Percentiles rank a stretch among this genome's conserved stretches.
Evolutionary conservation across 1,140 invertebrate species (phyloP).

Genomic region (Episyrphus balteatus): DNA sequence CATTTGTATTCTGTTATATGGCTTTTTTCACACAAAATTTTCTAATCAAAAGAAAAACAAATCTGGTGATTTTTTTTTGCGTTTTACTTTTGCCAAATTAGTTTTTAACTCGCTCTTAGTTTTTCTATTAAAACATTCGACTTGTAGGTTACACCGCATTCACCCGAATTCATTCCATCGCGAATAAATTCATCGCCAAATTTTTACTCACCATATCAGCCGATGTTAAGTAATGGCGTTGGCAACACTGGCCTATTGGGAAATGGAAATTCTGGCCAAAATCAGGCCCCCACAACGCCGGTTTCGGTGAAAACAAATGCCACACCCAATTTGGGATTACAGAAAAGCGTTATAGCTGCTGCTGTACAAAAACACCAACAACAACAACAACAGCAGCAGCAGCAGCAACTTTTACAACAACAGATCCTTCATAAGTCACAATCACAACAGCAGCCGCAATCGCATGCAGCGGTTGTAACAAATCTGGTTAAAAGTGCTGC

Average conservation of each 20-base stretch:
- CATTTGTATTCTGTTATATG: background rate
- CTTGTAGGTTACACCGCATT: slow-evolving; percentile 35
- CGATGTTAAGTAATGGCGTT: slow-evolving; percentile 9
- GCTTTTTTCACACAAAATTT: background rate
- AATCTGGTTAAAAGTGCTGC: background rate
- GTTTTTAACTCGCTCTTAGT: too few relatives aligned
- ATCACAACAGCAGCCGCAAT: slow-evolving; percentile 14
- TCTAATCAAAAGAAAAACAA: background rate
- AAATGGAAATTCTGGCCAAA: slow-evolving; percentile 6
- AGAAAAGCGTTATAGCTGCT: too few relatives aligned
- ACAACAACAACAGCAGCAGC: background rate
- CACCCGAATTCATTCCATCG: slow-evolving; percentile 40
- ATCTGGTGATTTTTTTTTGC: background rate
- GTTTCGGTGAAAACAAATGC: slow-evolving; percentile 15
- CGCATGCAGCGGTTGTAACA: slow-evolving; percentile 12
- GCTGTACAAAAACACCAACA: slow-evolving; percentile 10
- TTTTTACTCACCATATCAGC: slow-evolving; percentile 33
- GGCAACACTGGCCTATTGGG: background rate
- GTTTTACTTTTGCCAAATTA: background rate
- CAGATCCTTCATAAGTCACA: background rate
- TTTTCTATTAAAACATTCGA: too few relatives aligned
- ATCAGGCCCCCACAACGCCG: slow-evolving; percentile 16
- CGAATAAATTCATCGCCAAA: slow-evolving; percentile 33
- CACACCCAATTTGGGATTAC: too few relatives aligned
- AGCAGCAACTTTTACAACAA: background rate